phyloP scores from a whole-genome alignment of 30 jellyfish, hydroid and myxozoan species.

The Turritopsis rubra region DNA sequence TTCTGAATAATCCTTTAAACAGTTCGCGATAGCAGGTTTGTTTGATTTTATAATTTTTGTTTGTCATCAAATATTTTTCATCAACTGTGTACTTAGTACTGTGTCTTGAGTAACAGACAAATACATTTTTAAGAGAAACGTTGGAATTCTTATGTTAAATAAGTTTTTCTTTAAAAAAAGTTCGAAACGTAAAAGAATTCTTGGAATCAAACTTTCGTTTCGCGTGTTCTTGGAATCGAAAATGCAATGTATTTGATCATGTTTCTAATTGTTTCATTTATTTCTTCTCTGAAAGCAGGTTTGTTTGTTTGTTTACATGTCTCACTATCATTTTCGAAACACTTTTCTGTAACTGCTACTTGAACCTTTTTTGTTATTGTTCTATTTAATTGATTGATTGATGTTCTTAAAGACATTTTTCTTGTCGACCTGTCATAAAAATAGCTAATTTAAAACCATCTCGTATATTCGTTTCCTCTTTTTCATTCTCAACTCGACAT shows the following conservation, averaged over 20 bases:
- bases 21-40: neutral
- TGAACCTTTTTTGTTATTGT: no score
- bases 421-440: no score
- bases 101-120: no score
- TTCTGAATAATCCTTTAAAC: neutral
- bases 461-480: no score
- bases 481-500: no score
- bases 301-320: neutral
- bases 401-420: no score
- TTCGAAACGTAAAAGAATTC: no score
- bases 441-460: no score
- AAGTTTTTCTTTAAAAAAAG: no score
- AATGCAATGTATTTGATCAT: neutral
- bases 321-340: neutral
- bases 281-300: neutral
- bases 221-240: neutral
- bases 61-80: conserved; percentile 8
- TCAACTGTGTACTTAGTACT: neutral
- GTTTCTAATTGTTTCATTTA: neutral
- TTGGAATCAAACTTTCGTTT: no score
- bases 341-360: no score
- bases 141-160: neutral
- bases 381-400: no score
- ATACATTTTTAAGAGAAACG: neutral
- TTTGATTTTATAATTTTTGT: neutral